Evolutionary conservation across 2,113 vertebrate genomes (phyloP).

Genomic region (Tympanuchus pallidicinctus): DNA sequence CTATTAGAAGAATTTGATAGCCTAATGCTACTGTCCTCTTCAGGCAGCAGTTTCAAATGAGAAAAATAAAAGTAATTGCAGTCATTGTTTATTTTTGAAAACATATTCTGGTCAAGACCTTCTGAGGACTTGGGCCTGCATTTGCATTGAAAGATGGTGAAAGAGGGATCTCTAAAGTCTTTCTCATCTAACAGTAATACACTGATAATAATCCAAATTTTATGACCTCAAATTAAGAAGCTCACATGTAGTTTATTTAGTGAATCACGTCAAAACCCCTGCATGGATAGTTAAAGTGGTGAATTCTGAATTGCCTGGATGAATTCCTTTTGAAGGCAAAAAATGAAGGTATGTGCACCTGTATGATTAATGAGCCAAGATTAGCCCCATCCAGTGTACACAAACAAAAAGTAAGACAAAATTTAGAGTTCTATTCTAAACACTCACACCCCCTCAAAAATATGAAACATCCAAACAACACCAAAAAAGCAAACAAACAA

Average conservation of each 20-base stretch:
- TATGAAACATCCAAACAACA: no score
- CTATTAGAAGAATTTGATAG: not conserved
- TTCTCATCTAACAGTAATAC: not conserved
- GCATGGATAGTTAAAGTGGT: not conserved
- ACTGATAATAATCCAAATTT: not conserved
- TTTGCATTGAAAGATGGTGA: not conserved
- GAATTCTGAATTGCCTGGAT: not conserved
- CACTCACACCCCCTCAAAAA: not conserved
- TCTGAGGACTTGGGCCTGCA: accelerated
- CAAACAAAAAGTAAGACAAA: not conserved
- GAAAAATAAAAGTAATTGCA: not conserved
- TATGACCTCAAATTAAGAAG: not conserved
- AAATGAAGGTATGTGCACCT: not conserved
- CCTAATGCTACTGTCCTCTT: not conserved
- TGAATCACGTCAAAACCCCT: not conserved
- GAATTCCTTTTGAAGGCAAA: not conserved
- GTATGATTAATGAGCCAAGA: accelerated
- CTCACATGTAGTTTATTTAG: not conserved
- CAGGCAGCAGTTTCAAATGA: not conserved
- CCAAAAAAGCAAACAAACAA: not conserved
- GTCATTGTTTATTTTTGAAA: not conserved
- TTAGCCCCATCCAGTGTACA: not conserved
- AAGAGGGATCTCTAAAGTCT: not conserved
- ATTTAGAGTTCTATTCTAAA: not conserved
- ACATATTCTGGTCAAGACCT: not conserved